Evolutionary conservation across 2,888 invertebrate genomes (phyloP).

Genomic region (Leucozona laternaria): DNA sequence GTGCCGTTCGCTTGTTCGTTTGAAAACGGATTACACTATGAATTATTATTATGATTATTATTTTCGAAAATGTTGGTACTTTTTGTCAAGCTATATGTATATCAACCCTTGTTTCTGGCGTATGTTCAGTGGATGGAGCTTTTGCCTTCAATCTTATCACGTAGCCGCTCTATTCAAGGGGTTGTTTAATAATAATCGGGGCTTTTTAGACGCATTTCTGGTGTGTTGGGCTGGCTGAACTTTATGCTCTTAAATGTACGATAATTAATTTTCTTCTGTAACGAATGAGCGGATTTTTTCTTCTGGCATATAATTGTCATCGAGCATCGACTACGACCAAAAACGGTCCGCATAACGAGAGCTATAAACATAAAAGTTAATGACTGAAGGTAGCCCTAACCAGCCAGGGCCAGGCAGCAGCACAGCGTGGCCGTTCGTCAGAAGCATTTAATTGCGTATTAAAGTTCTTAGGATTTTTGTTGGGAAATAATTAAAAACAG

Average conservation of each 20-base stretch:
- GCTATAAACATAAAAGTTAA: constrained; percentile 73
- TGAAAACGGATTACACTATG: constrained; percentile 67
- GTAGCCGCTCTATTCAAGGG: constrained; percentile 5
- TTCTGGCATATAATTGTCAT: constrained; percentile 70
- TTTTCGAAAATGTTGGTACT: constrained; percentile 58
- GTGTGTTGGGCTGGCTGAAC: constrained; percentile 37
- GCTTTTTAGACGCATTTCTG: background rate
- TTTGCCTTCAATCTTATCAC: background rate
- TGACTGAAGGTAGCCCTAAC: constrained; percentile 65
- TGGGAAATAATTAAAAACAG: constrained; percentile 53
- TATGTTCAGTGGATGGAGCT: background rate
- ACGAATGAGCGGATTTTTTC: constrained; percentile 54
- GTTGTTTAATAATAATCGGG: constrained; percentile 29
- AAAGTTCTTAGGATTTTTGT: constrained; percentile 2
- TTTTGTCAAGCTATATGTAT: constrained; percentile 17
- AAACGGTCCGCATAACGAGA: constrained; percentile 32
- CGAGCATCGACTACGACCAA: too few relatives aligned
- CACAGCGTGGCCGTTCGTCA: constrained; percentile 13
- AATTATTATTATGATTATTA: constrained; percentile 72
- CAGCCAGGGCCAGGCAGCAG: too few relatives aligned
- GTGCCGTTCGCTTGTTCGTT: constrained; percentile 27
- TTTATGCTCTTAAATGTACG: constrained; percentile 63
- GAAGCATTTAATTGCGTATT: constrained; percentile 28
- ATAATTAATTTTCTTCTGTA: constrained; percentile 72
- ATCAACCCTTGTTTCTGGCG: constrained; percentile 38